Evolutionary conservation across 1,140 invertebrate genomes (phyloP), one percentile per base, ranked within the genome.

Genomic region (Phocides pigmalion): DNA sequence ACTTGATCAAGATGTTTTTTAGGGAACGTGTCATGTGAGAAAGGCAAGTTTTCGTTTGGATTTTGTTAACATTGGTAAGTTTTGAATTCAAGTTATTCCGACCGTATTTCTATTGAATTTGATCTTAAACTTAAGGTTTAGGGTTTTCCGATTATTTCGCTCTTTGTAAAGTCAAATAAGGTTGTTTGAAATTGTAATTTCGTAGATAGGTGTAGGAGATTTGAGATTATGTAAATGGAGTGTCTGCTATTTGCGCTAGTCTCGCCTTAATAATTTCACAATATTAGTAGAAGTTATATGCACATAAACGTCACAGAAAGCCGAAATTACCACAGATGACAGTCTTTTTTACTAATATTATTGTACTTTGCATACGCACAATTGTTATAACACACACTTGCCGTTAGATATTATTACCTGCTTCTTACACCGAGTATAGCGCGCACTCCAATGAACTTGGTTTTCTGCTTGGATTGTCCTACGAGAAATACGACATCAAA

Each of bases 401-500:
- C 1, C 1, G 1, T 28, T 8, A 28, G 25, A 8, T 28, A 28
- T 8, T 3, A n/a, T 88, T 79, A 96, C 95, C 97, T 95, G 93
- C 96, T 97, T 71, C 97, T 92, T 0, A 98, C 97, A 14, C 97
- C 97, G 15, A 98, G 92, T 72, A 98, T 98, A 4, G 97, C 97
- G 74, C 97, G 89, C 2, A 98, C 97, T 0, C 97, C 97, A 66
- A 97, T 97, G 68, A 98, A 96, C 80, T 96, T 94, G 15, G 95
- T 95, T 91, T 98, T 98, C 80, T 97, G 96, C 74, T 98, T 98
- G 32, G 96, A 96, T 74, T 97, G 96, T 1, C 97, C 97, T 16
- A 98, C 97, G 62, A 98, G 90, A 87, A 98, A 98, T 3, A 96
- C 95, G 0, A 98, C 96, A 81, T 98, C 97, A 84, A 98, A 98